Conservation (phyloP, 2,113 vertebrate genomes). For the Hippolais icterina region DNA sequence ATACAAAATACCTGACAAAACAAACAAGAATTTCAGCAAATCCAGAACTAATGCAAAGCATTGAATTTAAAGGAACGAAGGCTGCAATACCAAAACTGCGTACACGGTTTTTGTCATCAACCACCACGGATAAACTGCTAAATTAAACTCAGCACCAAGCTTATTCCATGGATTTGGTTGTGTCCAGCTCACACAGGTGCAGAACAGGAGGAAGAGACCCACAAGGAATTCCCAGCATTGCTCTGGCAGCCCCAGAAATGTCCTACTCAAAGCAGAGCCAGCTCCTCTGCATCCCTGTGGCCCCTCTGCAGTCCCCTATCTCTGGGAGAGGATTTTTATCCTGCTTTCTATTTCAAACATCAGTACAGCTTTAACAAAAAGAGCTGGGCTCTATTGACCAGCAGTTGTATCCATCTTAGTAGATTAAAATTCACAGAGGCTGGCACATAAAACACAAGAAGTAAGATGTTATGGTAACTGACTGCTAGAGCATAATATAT, state of each 20-base stretch:
- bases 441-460: background rate
- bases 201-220: background rate
- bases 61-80: background rate
- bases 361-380: background rate
- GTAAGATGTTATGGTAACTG: background rate
- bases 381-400: background rate
- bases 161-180: background rate
- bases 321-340: background rate
- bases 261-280: background rate
- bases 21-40: background rate
- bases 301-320: background rate
- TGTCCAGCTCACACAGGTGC: background rate
- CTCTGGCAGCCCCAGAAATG: background rate
- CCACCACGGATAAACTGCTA: background rate
- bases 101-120: background rate
- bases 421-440: background rate
- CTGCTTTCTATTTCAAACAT: background rate
- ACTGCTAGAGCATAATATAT: background rate
- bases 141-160: background rate
- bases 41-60: background rate
- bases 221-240: rapidly evolving
- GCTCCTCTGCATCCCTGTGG: rapidly evolving
- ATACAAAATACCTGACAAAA: background rate
- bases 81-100: background rate
- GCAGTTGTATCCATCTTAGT: background rate